A percentile compares a stretch with the other conserved stretches of the same genome.
phyloP scores from a whole-genome alignment of 2,797 vertebrate species.

The Danio kyathit region DNA sequence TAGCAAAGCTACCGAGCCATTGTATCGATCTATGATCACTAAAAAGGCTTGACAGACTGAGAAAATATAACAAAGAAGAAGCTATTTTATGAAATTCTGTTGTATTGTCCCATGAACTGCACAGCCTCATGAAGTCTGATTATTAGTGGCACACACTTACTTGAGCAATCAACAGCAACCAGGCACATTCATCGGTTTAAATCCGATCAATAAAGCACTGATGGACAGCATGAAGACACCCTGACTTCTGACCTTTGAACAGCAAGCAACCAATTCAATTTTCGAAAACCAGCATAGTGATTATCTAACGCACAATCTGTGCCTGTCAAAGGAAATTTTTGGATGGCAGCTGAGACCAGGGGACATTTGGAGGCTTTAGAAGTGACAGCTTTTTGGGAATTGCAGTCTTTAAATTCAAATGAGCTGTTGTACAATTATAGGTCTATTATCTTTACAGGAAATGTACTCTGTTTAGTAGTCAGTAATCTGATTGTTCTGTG shows the following conservation, averaged over 20 bases:
- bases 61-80: constrained; percentile 3
- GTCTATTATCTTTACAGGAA: too few species aligned
- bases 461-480: too few species aligned
- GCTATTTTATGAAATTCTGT: background rate
- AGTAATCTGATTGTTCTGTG: too few species aligned
- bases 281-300: background rate
- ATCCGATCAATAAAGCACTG: constrained; percentile 4
- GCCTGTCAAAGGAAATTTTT: background rate
- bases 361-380: background rate
- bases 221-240: background rate
- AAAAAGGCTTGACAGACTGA: constrained; percentile 10
- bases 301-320: background rate
- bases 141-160: constrained; percentile 20
- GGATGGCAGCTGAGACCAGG: background rate
- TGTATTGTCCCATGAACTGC: constrained; percentile 10
- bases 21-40: constrained; percentile 23
- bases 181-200: constrained; percentile 6
- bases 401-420: background rate
- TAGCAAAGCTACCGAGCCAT: background rate
- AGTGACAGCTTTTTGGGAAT: background rate
- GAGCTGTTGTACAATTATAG: background rate
- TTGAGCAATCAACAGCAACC: constrained; percentile 10
- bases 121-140: constrained; percentile 5
- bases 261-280: background rate
- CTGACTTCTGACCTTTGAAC: background rate